Evolutionary conservation across 2,888 invertebrate species (phyloP), one percentile per base, ranked within the genome.

Genomic region (Meiosimyza platycephala): DNA sequence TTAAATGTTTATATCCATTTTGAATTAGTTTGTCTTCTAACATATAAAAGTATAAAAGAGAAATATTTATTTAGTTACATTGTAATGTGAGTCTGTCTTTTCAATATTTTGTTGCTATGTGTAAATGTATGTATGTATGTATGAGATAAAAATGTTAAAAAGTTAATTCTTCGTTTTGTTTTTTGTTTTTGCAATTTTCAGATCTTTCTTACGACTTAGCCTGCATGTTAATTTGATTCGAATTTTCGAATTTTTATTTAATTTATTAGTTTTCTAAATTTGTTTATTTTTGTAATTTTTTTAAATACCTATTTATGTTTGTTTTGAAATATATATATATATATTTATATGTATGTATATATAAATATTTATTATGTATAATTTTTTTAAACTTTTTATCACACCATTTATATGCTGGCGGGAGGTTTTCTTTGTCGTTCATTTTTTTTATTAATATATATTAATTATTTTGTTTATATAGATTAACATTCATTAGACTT

Each of bases 361-460:
- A 67, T 71, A 63, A 63, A 54, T 74, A 55, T 75, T 65, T 51
- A 40, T 40, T 40, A 60, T 73, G 59, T 63, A 69, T 75, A 75
- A 65, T 67, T 75, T 70, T n/a, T 76, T 78, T 79, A 78, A 77
- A 79, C 76, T 77, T 72, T 70, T 81, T 84, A 84, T 84, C 84
- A 84, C 84, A 84, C 85, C 84, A 84, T 81, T 83, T 78, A 80
- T 84, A 85, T 83, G 79, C 79, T 85, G 84, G 84, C 84, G 84
- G 85, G 84, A 82, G 84, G 80, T 80, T 85, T 81, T 78, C 84
- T 83, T 81, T 79, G 78, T 81, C 77, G 73, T 71, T 74, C 54
- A 33, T 71, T 57, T 76, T 64, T 70, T 68, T 66, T 3, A 18
- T 65, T 59, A 52, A 40, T 52, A 47, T 59, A 64, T 55, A 40